These are phyloP conservation scores for Leptinotarsa lineolata DNA, from an alignment of 1,140 invertebrate species.

Conservation along the genomic window DNA sequence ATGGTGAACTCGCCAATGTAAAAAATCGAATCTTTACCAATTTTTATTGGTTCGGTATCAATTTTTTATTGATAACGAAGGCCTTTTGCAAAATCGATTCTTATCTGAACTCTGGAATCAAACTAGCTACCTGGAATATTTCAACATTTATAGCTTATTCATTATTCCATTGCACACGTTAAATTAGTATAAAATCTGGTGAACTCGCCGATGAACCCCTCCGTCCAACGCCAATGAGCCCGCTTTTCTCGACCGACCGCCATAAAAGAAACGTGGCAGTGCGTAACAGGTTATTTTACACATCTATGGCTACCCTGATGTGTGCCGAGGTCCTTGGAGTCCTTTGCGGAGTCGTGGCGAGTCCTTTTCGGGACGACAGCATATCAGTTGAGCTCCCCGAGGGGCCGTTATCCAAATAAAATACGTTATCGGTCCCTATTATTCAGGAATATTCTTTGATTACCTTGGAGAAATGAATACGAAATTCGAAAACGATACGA, in stretches of 20 bases:
- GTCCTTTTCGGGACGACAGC: conserved; percentile 35
- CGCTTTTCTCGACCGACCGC: conserved; percentile 28
- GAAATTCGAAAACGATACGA: background rate
- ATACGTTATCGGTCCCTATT: conserved; percentile 28
- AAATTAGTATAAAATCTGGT: too few species aligned
- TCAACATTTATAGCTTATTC: too few species aligned
- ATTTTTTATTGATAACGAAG: too few species aligned
- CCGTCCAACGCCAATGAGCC: conserved; percentile 17
- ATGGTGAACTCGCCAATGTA: too few species aligned
- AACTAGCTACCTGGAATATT: too few species aligned
- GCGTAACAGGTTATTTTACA: conserved; percentile 56
- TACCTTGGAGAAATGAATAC: conserved; percentile 9
- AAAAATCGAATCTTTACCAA: too few species aligned
- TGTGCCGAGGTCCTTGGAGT: conserved; percentile 42
- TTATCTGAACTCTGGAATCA: too few species aligned
- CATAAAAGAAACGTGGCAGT: conserved; percentile 41
- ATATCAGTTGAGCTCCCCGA: conserved; percentile 36
- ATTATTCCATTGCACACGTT: too few species aligned
- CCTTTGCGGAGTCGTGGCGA: conserved; percentile 32
- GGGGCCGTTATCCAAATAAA: conserved; percentile 48
- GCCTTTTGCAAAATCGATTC: too few species aligned
- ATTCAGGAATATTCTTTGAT: conserved; percentile 17
- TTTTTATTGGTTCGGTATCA: too few species aligned
- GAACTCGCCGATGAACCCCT: too few species aligned
- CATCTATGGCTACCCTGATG: conserved; percentile 53